Percentiles rank a stretch among this genome's conserved stretches.
Evolutionary conservation across 1,140 invertebrate genomes (phyloP).

Genomic region (Laupala kohalensis): DNA sequence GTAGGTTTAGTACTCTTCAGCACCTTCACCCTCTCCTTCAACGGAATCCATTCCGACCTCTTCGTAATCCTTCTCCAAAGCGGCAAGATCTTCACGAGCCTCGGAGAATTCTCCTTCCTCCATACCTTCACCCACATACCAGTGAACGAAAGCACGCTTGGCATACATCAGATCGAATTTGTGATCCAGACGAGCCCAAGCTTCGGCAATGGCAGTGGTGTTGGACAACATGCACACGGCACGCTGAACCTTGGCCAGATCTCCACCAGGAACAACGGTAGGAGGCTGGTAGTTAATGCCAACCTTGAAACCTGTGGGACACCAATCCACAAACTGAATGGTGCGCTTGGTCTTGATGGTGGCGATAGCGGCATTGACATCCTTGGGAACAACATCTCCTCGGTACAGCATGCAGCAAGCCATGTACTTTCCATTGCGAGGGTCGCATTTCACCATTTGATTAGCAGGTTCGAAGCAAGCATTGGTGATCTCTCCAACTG

Average conservation of each 20-base stretch:
- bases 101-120: conserved; percentile 65
- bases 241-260: conserved; percentile 45
- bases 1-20: conserved; percentile 51
- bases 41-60: conserved; percentile 43
- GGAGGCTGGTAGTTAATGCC: conserved; percentile 78
- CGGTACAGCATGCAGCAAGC: conserved; percentile 69
- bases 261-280: conserved; percentile 60
- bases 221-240: conserved; percentile 57
- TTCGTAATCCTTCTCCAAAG: conserved; percentile 53
- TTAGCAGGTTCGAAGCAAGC: conserved; percentile 61
- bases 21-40: conserved; percentile 55
- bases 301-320: conserved; percentile 64
- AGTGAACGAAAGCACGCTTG: conserved; percentile 70
- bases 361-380: conserved; percentile 70
- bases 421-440: conserved; percentile 82
- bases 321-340: conserved; percentile 74
- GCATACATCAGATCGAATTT: conserved; percentile 47
- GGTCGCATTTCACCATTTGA: conserved; percentile 74
- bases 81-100: conserved; percentile 60
- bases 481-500: conserved; percentile 77
- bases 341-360: conserved; percentile 76
- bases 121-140: conserved; percentile 62
- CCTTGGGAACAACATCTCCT: conserved; percentile 56
- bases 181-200: conserved; percentile 31
- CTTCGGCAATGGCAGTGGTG: conserved; percentile 51